Conservation (phyloP, 2,113 vertebrate species). For the Pachycephala philippinensis region DNA sequence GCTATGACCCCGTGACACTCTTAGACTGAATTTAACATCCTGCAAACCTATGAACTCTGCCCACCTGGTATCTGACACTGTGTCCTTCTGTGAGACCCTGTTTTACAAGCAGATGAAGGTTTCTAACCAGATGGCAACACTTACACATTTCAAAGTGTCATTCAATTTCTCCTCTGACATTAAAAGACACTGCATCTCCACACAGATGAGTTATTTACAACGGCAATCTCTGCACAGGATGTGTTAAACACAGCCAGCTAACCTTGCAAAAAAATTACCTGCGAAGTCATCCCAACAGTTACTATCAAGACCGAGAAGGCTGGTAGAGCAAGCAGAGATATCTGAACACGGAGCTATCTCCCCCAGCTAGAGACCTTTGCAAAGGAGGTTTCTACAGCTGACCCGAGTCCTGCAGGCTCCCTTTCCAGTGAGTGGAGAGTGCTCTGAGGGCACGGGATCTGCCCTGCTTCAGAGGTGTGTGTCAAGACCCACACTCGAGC, state of each 20-base stretch:
- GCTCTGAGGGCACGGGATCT: neutral
- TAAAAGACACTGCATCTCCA: neutral
- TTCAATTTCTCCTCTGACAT: neutral
- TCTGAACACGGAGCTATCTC: neutral
- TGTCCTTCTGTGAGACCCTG: neutral
- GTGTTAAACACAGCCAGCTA: neutral
- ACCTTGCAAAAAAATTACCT: neutral
- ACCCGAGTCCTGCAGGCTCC: neutral
- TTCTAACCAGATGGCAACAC: neutral
- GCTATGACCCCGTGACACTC: fast-evolving
- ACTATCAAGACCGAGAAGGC: neutral
- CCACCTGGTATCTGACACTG: neutral
- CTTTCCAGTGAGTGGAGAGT: neutral
- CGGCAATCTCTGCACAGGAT: neutral
- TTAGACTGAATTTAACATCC: neutral
- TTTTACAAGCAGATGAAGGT: neutral
- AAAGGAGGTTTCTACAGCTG: neutral
- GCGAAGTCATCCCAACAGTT: neutral
- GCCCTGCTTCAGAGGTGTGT: neutral
- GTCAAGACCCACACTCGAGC: neutral
- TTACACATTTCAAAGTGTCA: neutral
- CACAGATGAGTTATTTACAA: neutral
- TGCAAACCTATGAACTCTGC: neutral
- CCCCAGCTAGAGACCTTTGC: neutral
- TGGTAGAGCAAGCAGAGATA: neutral